Evolutionary conservation across 1,140 invertebrate species (phyloP), one percentile per base, ranked within the genome.

Genomic region (Ceratina japonica): DNA sequence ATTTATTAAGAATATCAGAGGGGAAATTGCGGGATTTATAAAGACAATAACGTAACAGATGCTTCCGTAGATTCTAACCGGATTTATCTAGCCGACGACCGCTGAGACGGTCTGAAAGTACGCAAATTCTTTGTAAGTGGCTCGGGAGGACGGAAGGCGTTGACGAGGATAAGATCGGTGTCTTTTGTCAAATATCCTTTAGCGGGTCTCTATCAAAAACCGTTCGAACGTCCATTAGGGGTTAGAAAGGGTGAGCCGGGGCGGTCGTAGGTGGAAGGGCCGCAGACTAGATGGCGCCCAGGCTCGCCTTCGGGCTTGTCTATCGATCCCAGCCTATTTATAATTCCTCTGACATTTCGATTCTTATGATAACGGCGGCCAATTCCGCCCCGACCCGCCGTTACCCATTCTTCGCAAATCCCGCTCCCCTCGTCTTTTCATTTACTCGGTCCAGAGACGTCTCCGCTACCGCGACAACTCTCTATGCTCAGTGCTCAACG

Each of bases 261-360:
- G 77, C 74, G 69, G 76, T 68, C 49, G 80, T 79, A 87, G 79
- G 70, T 70, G 80, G 68, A 85, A 87, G 82, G 83, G 81, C 84
- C 79, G 85, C 83, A 87, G 82, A 89, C 87, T 88, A 92, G 90
- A 90, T 91, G 91, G 91, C 91, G 90, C 89, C 85, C 56, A 73
- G 24, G 81, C 52, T 75, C n/a, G 78, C 74, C 83, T 79, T 88
- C 87, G 87, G 72, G 86, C 85, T 58, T 87, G 86, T 78, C 87
- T 91, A 91, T 92, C 89, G 90, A 92, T 92, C 89, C 81, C 87
- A 88, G 87, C 88, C 87, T 91, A 89, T 90, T 91, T 90, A 89
- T 91, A 90, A 90, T 91, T 91, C 87, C 90, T 89, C 83, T 89
- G 86, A 87, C 86, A 87, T 90, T 92, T 91, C 86, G 86, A 91